Evolutionary conservation across 2,888 invertebrate species (phyloP).

Genomic region (Callyntrura sp.): DNA sequence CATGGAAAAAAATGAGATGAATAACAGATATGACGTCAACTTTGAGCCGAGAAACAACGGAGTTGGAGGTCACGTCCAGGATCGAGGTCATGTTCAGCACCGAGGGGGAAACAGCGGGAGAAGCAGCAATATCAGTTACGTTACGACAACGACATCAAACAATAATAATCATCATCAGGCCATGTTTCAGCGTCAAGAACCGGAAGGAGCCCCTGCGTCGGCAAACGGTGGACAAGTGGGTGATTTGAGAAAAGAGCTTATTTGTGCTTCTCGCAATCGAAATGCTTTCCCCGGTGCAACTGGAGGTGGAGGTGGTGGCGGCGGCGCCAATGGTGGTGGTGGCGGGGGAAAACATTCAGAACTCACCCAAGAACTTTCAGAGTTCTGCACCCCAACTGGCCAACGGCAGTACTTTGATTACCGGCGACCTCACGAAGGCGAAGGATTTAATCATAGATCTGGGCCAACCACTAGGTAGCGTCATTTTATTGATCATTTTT

Average conservation of each 20-base stretch:
- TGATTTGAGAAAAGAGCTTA: conserved; percentile 83
- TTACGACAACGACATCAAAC: conserved; percentile 8
- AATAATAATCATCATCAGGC: conserved; percentile 41
- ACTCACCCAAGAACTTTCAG: conserved; percentile 83
- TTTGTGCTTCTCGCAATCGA: conserved; percentile 82
- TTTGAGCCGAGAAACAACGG: conserved; percentile 53
- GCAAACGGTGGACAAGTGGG: conserved; percentile 65
- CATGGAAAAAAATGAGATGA: conserved; percentile 54
- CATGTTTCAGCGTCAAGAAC: conserved; percentile 83
- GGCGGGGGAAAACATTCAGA: conserved; percentile 56
- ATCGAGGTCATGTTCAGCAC: neutral
- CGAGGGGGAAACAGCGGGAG: conserved; percentile 50
- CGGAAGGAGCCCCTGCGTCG: conserved; percentile 84
- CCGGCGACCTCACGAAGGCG: conserved; percentile 75
- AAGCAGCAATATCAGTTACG: conserved; percentile 71
- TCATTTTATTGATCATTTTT: neutral
- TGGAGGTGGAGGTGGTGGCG: too few relatives aligned
- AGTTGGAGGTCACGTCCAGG: neutral
- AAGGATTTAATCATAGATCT: conserved; percentile 65
- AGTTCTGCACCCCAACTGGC: conserved; percentile 82
- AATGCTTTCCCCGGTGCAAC: conserved; percentile 73
- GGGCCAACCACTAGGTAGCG: conserved; percentile 74
- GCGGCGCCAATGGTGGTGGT: conserved; percentile 25
- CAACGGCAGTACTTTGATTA: conserved; percentile 83
- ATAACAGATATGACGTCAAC: conserved; percentile 66